A percentile compares a stretch with the other conserved stretches of the same genome.
Conservation (phyloP, 2,797 vertebrate species). For the Chromis chromis region DNA sequence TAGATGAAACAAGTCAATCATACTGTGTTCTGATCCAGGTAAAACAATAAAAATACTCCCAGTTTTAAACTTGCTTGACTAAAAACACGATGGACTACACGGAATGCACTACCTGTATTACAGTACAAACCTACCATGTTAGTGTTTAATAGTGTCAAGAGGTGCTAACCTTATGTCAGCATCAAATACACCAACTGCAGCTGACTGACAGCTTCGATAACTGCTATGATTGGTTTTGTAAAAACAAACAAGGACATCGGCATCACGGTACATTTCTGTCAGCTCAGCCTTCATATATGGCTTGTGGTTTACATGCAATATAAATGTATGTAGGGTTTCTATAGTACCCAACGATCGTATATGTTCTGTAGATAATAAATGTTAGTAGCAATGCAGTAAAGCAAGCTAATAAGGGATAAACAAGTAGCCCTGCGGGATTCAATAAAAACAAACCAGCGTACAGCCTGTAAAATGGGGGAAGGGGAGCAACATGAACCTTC, state of each 20-base stretch:
- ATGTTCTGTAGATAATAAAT: neutral
- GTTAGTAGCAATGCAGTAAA: slow-evolving; percentile 11
- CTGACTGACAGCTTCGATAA: neutral
- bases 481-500: slow-evolving; percentile 74
- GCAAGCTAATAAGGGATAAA: slow-evolving; percentile 24
- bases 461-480: slow-evolving; percentile 69
- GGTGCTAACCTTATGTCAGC: neutral
- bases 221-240: neutral
- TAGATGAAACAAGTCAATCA: neutral
- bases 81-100: no score
- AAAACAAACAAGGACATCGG: neutral
- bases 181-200: neutral
- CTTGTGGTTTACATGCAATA: neutral
- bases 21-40: neutral
- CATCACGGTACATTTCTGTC: neutral
- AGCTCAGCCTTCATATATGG: neutral
- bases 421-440: slow-evolving; percentile 17
- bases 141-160: neutral
- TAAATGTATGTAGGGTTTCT: neutral
- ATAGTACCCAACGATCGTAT: neutral
- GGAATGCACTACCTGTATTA: neutral
- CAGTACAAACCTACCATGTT: neutral
- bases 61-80: neutral
- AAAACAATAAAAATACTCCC: neutral
- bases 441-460: slow-evolving; percentile 36